These are phyloP conservation scores for Eumacrocentrus americanus DNA, from an alignment of 2,888 invertebrate genomes.

Conservation along the genomic window DNA sequence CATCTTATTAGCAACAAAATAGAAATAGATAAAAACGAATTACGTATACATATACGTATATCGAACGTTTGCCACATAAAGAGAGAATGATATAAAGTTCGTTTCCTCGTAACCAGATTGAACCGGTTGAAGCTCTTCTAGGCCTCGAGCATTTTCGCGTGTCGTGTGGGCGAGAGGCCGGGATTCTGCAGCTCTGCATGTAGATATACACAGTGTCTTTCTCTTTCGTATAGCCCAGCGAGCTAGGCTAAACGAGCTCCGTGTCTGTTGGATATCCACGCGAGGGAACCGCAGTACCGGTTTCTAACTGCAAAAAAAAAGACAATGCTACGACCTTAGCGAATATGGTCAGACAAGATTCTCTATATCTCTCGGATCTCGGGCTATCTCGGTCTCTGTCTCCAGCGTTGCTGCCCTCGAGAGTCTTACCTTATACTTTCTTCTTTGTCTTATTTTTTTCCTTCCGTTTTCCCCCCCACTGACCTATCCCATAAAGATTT, in stretches of 20 bases:
- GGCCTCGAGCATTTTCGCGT: neutral
- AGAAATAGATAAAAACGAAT: too few species aligned
- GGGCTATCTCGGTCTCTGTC: too few species aligned
- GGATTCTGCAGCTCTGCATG: too few species aligned
- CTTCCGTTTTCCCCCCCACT: neutral
- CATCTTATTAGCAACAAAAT: too few species aligned
- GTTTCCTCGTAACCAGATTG: neutral
- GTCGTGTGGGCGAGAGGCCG: slow-evolving; percentile 20
- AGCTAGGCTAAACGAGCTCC: slow-evolving; percentile 11
- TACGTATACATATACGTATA: too few species aligned
- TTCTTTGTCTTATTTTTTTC: slow-evolving; percentile 17
- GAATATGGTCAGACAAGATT: slow-evolving; percentile 54
- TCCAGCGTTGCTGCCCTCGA: slow-evolving; percentile 20
- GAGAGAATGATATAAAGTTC: too few species aligned
- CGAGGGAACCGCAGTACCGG: slow-evolving; percentile 39
- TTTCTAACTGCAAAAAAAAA: slow-evolving; percentile 37
- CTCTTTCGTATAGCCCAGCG: neutral
- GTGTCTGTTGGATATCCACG: neutral
- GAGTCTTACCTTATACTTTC: slow-evolving; percentile 16
- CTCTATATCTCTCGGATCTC: slow-evolving; percentile 35
- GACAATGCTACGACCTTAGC: slow-evolving; percentile 53
- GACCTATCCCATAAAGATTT: neutral
- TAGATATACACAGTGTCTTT: neutral
- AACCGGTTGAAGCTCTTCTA: neutral
- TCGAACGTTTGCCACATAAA: too few species aligned